phyloP scores from a whole-genome alignment of 2,888 invertebrate species.

The Drosophila neonasuta region DNA sequence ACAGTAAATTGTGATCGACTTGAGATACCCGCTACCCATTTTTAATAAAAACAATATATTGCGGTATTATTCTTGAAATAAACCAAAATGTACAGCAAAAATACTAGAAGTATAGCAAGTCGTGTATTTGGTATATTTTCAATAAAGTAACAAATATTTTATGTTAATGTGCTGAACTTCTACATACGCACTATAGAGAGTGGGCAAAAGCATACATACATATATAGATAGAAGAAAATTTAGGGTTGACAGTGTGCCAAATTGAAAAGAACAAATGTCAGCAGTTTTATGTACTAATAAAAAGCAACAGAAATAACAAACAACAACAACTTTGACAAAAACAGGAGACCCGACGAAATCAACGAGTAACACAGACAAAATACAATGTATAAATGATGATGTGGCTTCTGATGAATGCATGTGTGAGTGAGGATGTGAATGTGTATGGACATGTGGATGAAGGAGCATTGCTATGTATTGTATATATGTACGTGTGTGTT shows the following conservation, averaged over 20 bases:
- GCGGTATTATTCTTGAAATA: no score
- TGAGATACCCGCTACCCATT: no score
- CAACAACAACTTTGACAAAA: constrained; percentile 16
- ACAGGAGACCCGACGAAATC: constrained; percentile 19
- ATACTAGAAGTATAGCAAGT: no score
- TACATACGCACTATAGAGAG: background rate
- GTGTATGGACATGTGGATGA: constrained; percentile 20
- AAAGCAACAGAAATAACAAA: constrained; percentile 31
- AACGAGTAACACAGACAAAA: constrained; percentile 59
- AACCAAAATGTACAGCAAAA: no score
- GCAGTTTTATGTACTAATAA: constrained; percentile 64
- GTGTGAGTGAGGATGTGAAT: constrained; percentile 33
- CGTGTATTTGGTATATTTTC: no score
- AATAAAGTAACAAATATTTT: no score
- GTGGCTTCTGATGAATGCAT: constrained; percentile 72
- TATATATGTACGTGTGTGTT: constrained; percentile 44
- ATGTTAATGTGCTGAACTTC: constrained; percentile 19
- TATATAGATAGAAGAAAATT: constrained; percentile 6
- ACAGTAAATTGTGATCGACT: no score
- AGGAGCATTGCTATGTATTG: constrained; percentile 34
- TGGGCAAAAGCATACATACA: background rate
- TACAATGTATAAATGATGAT: constrained; percentile 76
- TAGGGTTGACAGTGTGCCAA: constrained; percentile 45
- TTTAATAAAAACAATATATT: no score
- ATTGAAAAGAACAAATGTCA: constrained; percentile 74